Percentiles rank a stretch among this genome's conserved stretches.
Evolutionary conservation across 2,797 vertebrate species (phyloP).

Genomic region (Dicrostonyx torquatus): DNA sequence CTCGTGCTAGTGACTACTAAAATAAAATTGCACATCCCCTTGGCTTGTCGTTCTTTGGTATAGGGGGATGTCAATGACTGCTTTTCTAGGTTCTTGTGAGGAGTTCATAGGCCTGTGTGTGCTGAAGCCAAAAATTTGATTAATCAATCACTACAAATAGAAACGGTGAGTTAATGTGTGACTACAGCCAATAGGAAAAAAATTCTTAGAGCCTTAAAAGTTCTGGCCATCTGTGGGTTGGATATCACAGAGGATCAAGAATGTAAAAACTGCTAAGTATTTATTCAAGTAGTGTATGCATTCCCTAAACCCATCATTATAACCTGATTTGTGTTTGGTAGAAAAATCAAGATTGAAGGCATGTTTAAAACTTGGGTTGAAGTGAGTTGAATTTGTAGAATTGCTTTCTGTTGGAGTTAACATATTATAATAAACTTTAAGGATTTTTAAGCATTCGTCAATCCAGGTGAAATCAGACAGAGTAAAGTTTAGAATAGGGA

Average conservation of each 20-base stretch:
- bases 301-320: not conserved
- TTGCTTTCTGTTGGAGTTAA: not conserved
- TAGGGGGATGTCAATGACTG: not conserved
- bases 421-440: not conserved
- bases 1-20: not conserved
- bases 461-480: not conserved
- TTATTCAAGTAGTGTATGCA: not conserved
- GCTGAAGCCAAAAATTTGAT: not conserved
- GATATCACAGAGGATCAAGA: not conserved
- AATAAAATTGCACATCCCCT: not conserved
- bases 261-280: not conserved
- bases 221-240: not conserved
- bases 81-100: not conserved
- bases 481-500: rapidly evolving
- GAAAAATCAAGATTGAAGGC: not conserved
- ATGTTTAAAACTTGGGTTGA: constrained; percentile 8
- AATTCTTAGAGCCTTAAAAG: not conserved
- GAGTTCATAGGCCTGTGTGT: not conserved
- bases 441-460: not conserved
- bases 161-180: not conserved
- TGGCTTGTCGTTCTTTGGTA: not conserved
- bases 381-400: not conserved
- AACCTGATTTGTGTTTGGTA: not conserved
- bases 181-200: not conserved
- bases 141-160: not conserved